Conservation (phyloP, 1,140 invertebrate genomes). For the Penaeus vannamei region DNA sequence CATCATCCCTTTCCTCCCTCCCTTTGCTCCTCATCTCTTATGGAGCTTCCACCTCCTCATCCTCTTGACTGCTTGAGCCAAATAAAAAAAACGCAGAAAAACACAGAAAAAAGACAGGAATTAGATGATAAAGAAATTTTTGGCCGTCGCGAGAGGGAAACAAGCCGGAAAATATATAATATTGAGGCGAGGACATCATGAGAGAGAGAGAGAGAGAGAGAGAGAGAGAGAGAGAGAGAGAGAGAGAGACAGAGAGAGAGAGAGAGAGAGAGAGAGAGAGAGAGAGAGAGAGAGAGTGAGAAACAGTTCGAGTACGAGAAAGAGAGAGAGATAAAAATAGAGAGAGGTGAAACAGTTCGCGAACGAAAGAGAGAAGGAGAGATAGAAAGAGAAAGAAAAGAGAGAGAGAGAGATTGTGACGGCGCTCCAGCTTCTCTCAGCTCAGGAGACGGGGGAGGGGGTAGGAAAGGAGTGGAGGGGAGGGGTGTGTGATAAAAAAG, state of each 20-base stretch:
- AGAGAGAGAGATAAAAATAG: slow-evolving; percentile 11
- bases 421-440: too few species aligned
- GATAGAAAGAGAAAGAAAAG: background rate
- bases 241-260: background rate
- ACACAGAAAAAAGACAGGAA: too few species aligned
- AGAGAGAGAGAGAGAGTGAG: slow-evolving; percentile 40
- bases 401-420: background rate
- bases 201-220: background rate
- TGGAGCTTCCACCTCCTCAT: too few species aligned
- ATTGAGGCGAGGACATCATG: too few species aligned
- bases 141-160: too few species aligned
- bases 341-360: background rate
- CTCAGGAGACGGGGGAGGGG: too few species aligned
- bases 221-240: background rate
- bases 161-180: too few species aligned
- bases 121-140: too few species aligned
- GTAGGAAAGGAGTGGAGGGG: background rate
- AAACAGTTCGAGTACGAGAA: slow-evolving; percentile 27
- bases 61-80: too few species aligned
- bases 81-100: too few species aligned
- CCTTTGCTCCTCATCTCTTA: too few species aligned
- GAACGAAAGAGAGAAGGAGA: background rate
- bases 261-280: background rate
- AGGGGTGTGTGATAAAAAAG: background rate
- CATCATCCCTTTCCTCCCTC: too few species aligned